Evolutionary conservation across 2,113 vertebrate species (phyloP), one percentile per base, ranked within the genome.

Genomic region (Tichodroma muraria): DNA sequence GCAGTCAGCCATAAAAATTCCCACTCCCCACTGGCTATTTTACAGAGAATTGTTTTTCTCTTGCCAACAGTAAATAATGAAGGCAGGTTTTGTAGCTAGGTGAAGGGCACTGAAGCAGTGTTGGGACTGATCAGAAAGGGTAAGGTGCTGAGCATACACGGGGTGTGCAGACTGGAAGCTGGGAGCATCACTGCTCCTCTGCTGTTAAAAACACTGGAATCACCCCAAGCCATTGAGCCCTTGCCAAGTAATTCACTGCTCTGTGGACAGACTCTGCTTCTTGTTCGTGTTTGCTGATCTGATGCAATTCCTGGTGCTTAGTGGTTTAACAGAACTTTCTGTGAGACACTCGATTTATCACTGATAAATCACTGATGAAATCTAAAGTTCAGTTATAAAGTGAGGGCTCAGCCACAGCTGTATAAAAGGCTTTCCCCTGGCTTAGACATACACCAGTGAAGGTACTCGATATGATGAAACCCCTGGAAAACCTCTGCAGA

Each of bases 321-420:
- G 93, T 78, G 93, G 80, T 96, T 96, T 90, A 96, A 84, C 88
- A 78, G 85, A 83, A 95, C 90, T 95, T 89, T 82, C 94, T 5
- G 20, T 66, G 88, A 96, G 94, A 94, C 95, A 93, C 79, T 81
- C 45, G 23, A 97, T 96, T 94, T 92, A 88, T 94, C 95, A 90
- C 95, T 95, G 94, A 94, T 94, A 97, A 95, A 95, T 96, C 91
- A 84, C 88, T 86, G 96, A 94, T 95, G 94, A 97, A 95, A 96
- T 90, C 88, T 88, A 33, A 93, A 90, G 88, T 91, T 95, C 88
- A 93, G 91, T 90, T 94, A 93, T 72, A 89, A 94, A 95, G 80
- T 8, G 31, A 97, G 40, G 90, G 80, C 82, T 95, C 93, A 93
- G 83, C 76, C 95, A 38, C 65, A 88, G 93, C 56, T 50, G 25